Percentiles rank a stretch among this genome's conserved stretches.
These are phyloP conservation scores for Ammodytes dubius DNA, from an alignment of 2,113 vertebrate species.

Conservation along the genomic window DNA sequence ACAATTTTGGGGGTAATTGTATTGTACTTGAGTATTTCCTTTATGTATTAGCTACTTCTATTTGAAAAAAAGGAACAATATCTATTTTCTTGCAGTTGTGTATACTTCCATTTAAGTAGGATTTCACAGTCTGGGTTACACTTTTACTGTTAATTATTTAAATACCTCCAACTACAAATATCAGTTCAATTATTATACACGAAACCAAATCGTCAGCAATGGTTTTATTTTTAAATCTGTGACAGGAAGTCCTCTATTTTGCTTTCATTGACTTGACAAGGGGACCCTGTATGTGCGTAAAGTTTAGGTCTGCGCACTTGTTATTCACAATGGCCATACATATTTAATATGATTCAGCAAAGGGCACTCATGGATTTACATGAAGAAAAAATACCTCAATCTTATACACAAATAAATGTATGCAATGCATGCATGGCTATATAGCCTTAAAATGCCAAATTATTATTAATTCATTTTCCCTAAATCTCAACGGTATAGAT, in stretches of 20 bases:
- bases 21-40: neutral
- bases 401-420: too few species aligned
- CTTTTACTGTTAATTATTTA: too few species aligned
- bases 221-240: slow-evolving; percentile 19
- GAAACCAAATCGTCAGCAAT: neutral
- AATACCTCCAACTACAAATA: too few species aligned
- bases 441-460: slow-evolving; percentile 15
- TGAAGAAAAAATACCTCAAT: neutral
- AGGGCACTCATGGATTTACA: neutral
- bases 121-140: too few species aligned
- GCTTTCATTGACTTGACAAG: slow-evolving; percentile 21
- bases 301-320: slow-evolving; percentile 37
- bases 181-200: neutral
- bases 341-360: slow-evolving; percentile 7
- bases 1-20: neutral
- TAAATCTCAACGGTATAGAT: neutral
- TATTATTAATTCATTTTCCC: slow-evolving; percentile 31
- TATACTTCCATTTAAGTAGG: too few species aligned
- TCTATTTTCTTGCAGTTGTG: neutral
- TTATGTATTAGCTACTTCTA: neutral
- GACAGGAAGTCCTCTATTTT: slow-evolving; percentile 25
- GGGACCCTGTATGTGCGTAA: slow-evolving; percentile 24
- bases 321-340: slow-evolving; percentile 21
- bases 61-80: neutral
- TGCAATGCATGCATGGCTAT: slow-evolving; percentile 5